These are phyloP conservation scores for Narcine bancroftii DNA, from an alignment of 2,113 vertebrate genomes.

Conservation along the genomic window DNA sequence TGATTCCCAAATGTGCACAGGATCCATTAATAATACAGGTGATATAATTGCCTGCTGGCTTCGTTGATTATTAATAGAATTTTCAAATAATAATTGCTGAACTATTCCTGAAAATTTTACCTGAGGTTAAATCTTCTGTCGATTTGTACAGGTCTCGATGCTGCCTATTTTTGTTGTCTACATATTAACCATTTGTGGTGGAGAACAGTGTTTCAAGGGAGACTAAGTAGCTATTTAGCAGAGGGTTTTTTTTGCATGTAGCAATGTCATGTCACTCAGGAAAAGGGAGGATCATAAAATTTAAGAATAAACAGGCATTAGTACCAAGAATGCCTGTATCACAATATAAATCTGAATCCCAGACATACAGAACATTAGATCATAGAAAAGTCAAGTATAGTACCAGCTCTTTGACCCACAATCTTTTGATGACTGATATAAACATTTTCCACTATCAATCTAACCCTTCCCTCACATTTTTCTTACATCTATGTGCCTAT, in stretches of 20 bases:
- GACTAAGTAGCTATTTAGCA: neutral
- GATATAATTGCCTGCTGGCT: slow-evolving; percentile 27
- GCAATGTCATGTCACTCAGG: neutral
- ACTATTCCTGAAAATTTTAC: slow-evolving; percentile 14
- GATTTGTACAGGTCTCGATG: neutral
- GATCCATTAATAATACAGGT: slow-evolving; percentile 29
- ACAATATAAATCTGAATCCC: neutral
- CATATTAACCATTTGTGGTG: neutral
- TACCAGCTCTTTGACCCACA: no score
- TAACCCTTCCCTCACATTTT: no score
- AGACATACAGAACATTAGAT: no score
- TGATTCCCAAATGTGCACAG: neutral
- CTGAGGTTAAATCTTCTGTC: neutral
- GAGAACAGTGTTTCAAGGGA: neutral
- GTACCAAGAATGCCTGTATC: neutral
- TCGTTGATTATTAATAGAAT: slow-evolving; percentile 35
- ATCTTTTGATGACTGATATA: no score
- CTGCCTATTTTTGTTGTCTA: neutral
- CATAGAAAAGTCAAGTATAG: no score
- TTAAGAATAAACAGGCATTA: neutral
- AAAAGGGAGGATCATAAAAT: neutral
- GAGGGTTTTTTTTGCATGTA: neutral
- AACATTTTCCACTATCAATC: no score
- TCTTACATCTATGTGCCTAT: no score
- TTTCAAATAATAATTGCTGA: slow-evolving; percentile 26